Conservation (phyloP, 2,888 invertebrate species). For the Copidosoma aretas region DNA sequence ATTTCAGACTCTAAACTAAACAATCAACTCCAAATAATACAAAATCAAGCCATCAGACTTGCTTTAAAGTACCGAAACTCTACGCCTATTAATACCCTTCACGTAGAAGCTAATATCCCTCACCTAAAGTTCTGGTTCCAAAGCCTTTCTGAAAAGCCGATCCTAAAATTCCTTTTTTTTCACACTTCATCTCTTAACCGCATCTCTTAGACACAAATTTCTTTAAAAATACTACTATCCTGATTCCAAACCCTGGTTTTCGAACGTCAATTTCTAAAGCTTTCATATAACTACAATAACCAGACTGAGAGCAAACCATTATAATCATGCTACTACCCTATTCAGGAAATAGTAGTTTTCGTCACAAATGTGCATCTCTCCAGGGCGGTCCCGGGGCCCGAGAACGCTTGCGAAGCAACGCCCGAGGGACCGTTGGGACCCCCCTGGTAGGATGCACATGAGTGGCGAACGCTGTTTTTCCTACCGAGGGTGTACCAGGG, state of each 20-base stretch:
- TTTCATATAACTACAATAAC: background rate
- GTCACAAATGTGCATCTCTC: no score
- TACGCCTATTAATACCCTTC: conserved; percentile 12
- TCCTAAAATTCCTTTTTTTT: background rate
- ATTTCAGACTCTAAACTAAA: background rate
- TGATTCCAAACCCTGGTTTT: conserved; percentile 1
- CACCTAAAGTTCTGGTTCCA: background rate
- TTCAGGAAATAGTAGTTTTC: no score
- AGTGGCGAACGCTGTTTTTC: no score
- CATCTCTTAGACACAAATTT: background rate
- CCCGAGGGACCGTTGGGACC: no score
- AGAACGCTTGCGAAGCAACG: no score
- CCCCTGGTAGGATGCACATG: no score
- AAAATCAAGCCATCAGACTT: conserved; percentile 10
- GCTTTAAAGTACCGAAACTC: conserved; percentile 4
- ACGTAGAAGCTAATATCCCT: background rate
- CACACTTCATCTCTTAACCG: background rate
- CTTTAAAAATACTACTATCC: background rate
- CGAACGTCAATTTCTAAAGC: no score
- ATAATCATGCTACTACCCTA: background rate
- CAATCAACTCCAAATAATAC: conserved; percentile 13
- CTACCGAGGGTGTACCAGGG: no score
- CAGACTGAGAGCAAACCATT: conserved; percentile 9
- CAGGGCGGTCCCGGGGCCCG: no score
- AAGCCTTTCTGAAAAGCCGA: conserved; percentile 6